Percentiles rank a stretch among this genome's conserved stretches.
These are phyloP conservation scores for Scaptomyza graminum DNA, from an alignment of 1,140 invertebrate species.

Conservation along the genomic window DNA sequence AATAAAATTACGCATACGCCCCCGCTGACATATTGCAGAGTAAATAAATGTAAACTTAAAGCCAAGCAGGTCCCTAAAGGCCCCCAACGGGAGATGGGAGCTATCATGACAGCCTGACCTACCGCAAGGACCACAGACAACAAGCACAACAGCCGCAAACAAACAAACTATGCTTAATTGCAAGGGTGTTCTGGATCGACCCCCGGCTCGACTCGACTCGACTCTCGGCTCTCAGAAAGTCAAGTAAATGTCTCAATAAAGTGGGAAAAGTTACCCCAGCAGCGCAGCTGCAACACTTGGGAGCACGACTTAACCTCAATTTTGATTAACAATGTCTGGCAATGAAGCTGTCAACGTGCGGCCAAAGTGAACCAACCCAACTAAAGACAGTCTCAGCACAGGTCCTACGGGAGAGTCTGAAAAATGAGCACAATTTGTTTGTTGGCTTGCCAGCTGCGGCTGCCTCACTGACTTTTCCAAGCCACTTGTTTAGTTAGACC, in stretches of 20 bases:
- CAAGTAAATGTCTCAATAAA: slow-evolving; percentile 74
- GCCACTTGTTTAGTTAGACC: slow-evolving; percentile 37
- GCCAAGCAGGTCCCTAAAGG: background rate
- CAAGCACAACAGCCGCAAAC: slow-evolving; percentile 17
- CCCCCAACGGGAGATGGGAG: background rate
- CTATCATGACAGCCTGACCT: slow-evolving; percentile 41
- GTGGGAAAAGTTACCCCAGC: slow-evolving; percentile 49
- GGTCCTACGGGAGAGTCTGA: slow-evolving; percentile 47
- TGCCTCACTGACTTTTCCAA: slow-evolving; percentile 18
- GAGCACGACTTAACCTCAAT: slow-evolving; percentile 76
- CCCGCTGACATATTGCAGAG: background rate
- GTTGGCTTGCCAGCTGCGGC: slow-evolving; percentile 45
- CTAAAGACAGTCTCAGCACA: slow-evolving; percentile 9
- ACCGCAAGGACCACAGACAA: slow-evolving; percentile 31
- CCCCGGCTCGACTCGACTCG: background rate
- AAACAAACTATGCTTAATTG: slow-evolving; percentile 68
- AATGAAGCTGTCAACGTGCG: slow-evolving; percentile 76
- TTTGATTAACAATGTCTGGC: slow-evolving; percentile 81
- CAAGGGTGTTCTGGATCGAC: slow-evolving; percentile 37
- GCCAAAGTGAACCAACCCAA: slow-evolving; percentile 15
- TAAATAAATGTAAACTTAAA: slow-evolving; percentile 33
- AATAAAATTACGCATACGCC: slow-evolving; percentile 55
- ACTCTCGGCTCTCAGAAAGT: slow-evolving; percentile 31
- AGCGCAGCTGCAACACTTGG: slow-evolving; percentile 28
- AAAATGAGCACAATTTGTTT: slow-evolving; percentile 77